Evolutionary conservation across 2,113 vertebrate genomes (phyloP), one percentile per base, ranked within the genome.

Genomic region (Periophthalmodon schlosseri): DNA sequence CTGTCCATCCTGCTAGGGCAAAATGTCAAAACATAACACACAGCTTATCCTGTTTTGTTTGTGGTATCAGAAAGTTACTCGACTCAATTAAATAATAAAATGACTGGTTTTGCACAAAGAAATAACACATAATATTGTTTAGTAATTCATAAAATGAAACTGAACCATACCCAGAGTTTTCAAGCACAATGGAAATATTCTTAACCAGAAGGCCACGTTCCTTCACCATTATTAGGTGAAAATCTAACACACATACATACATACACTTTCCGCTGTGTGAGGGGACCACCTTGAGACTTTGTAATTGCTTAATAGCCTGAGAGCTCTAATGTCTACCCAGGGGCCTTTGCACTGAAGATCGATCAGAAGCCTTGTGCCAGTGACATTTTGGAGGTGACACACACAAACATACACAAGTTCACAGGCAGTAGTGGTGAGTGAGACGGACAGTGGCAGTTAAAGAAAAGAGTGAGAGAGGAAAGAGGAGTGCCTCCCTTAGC

Each of bases 261-360:
- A 20, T 44, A 44, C 39, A 44, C 39, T 54, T 54, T 54, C 18
- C 1, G 5, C 50, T 20, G 4, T 54, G 50, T n/a, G 77, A 81
- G 86, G 82, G 82, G 84, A 85, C 73, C 74, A 86, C 81, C 84
- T 82, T 85, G 83, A 88, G 77, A 82, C 78, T 86, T 61, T 85
- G 72, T 88, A 89, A 89, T 91, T 88, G 84, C 87, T 91, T 92
- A 92, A 89, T 83, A 88, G 88, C 84, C 80, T 85, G 73, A 88
- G 75, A 87, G 82, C 80, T 86, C 70, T 72, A 73, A 70, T 81
- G 84, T 74, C 69, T 78, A 65, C 82, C 87, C 63, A 79, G 84
- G 81, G 87, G 76, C 82, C 74, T 77, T 72, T 83, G 77, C 83
- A 60, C 63, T 79, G 73, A 74, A 76, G 80, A 93, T 92, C 78